Evolutionary conservation across 2,113 vertebrate species (phyloP), one percentile per base, ranked within the genome.

Genomic region (Scomber colias): DNA sequence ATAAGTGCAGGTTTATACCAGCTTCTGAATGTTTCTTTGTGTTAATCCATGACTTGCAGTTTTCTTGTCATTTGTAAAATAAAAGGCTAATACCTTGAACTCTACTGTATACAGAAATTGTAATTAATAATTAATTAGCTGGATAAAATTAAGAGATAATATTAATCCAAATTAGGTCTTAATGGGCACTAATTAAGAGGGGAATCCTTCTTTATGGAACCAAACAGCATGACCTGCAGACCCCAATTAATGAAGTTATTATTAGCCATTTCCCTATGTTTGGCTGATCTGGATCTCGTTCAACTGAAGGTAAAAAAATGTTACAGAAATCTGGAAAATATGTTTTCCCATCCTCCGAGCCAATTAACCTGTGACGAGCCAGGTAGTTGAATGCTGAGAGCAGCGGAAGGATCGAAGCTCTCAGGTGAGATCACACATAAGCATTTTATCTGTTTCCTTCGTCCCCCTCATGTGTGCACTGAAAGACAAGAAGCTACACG

Each of bases 181-280:
- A 87, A 93, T 93, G 92, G 85, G 77, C 82, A 90, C 93, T 95
- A 95, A 95, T 95, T 94, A 95, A 92, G 83, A 90, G 87, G 80
- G 89, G 75, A 91, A 90, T 91, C 87, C 75, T 82, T 87, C 90
- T 92, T 94, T 91, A 92, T 92, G 88, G 85, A 92, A 76, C 77
- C 86, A 90, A 93, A 93, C 88, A 77, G 70, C 72, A 59, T 93
- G 95, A 95, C 95, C 95, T 45, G 54, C 67, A 90, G 94, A 95
- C 94, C 95, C 89, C 94, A 95, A 95, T 95, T 95, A 95, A 92
- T 94, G n/a, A 94, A 94, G 93, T 93, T 89, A 92, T 95, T 94
- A 94, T 94, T 93, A 93, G 77, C 67, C 69, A 59, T 84, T 83
- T 87, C 67, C 76, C 62, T 69, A 50, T 86, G 73, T 89, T 92